These are phyloP conservation scores for Archips crataeganus DNA, from an alignment of 2,888 invertebrate species.

Conservation along the genomic window DNA sequence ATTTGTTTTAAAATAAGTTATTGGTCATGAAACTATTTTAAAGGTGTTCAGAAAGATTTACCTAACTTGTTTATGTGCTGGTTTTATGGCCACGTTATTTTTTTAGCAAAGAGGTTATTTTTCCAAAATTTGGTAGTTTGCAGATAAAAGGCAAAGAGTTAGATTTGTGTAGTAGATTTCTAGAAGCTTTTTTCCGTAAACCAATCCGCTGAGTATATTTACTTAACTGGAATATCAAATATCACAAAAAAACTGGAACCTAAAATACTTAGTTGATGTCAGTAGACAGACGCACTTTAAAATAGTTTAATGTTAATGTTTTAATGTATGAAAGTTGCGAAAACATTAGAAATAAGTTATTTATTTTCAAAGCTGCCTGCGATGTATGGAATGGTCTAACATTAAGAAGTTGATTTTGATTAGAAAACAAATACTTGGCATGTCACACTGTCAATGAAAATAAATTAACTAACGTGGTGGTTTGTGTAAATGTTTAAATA, in stretches of 20 bases:
- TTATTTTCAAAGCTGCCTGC: background rate
- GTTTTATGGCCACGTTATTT: no score
- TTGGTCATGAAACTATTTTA: background rate
- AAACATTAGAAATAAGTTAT: background rate
- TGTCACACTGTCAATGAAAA: background rate
- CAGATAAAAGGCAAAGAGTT: no score
- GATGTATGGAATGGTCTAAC: background rate
- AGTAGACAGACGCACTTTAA: background rate
- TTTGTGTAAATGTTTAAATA: background rate
- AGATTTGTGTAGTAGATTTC: no score
- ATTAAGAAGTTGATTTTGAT: background rate
- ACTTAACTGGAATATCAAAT: background rate
- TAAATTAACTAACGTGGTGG: background rate
- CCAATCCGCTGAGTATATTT: background rate
- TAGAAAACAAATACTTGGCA: background rate
- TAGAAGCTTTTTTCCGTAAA: no score
- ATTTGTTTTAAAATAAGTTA: background rate
- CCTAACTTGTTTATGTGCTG: no score
- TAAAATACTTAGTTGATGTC: background rate
- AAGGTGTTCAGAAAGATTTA: background rate
- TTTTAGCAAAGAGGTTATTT: no score
- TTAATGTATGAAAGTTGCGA: background rate
- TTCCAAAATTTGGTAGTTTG: no score
- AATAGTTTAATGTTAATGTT: background rate
- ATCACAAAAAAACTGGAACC: background rate